Conservation (phyloP, 2,113 vertebrate species). For the Tyto alba region DNA sequence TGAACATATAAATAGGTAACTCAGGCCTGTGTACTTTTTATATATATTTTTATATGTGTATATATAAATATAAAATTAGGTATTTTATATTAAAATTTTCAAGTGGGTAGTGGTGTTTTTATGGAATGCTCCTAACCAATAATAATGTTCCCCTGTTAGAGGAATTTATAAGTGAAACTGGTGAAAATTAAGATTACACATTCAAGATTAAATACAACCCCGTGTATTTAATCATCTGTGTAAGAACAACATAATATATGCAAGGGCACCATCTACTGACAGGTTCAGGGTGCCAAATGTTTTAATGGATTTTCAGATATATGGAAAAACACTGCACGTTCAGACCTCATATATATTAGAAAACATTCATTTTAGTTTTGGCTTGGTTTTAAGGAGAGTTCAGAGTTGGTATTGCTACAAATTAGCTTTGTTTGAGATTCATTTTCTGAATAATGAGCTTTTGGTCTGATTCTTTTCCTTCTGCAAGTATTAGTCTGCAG, state of each 20-base stretch:
- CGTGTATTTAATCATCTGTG: not conserved
- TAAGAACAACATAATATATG: not conserved
- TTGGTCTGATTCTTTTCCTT: not conserved
- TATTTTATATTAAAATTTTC: not conserved
- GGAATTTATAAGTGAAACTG: not conserved
- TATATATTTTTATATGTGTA: no score
- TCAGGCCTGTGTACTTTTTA: not conserved
- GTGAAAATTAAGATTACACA: not conserved
- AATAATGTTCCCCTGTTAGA: not conserved
- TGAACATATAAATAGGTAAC: not conserved
- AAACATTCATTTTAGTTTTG: not conserved
- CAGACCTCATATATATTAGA: not conserved
- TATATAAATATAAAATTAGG: not conserved
- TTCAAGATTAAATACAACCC: not conserved
- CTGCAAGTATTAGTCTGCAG: not conserved
- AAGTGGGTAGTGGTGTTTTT: not conserved
- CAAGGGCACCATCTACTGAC: conserved; percentile 26
- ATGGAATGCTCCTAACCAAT: not conserved
- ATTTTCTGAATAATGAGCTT: not conserved
- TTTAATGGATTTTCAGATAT: not conserved
- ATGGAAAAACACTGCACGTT: not conserved
- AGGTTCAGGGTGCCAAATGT: not conserved
- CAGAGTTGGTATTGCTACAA: not conserved
- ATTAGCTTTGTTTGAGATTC: not conserved
- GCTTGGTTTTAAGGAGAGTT: not conserved